A percentile compares a stretch with the other conserved stretches of the same genome.
These are phyloP conservation scores for Girardia tigrina DNA, from an alignment of 2,888 invertebrate genomes.

Conservation along the genomic window DNA sequence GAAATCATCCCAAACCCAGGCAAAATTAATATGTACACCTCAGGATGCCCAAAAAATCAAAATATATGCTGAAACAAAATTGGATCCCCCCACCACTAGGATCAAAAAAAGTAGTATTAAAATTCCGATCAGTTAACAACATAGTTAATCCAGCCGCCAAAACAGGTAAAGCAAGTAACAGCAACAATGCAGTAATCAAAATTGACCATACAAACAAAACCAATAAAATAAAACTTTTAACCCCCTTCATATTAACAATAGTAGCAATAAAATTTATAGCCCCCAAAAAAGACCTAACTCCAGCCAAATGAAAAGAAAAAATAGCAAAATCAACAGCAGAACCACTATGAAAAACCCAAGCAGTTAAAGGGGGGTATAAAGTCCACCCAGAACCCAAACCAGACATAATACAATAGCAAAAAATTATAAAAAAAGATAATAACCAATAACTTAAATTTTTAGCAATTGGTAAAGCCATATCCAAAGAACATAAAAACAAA, in stretches of 20 bases:
- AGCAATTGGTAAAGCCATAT: conserved; percentile 69
- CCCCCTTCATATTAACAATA: conserved; percentile 62
- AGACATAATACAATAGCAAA: conserved; percentile 59
- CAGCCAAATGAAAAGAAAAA: conserved; percentile 64
- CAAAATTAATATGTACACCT: conserved; percentile 72
- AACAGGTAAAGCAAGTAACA: conserved; percentile 60
- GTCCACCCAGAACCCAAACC: conserved; percentile 68
- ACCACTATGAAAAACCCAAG: conserved; percentile 58
- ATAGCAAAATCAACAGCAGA: conserved; percentile 63
- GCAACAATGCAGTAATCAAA: conserved; percentile 57
- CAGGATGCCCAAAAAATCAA: conserved; percentile 74
- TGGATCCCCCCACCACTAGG: conserved; percentile 65
- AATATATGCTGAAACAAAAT: conserved; percentile 69
- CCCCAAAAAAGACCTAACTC: conserved; percentile 59
- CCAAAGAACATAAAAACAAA: conserved; percentile 63
- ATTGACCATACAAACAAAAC: conserved; percentile 65
- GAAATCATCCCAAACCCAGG: conserved; percentile 70
- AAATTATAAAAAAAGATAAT: conserved; percentile 59
- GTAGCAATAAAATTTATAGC: conserved; percentile 68
- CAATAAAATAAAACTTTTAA: conserved; percentile 58
- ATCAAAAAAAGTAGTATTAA: conserved; percentile 69
- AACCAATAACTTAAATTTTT: conserved; percentile 73
- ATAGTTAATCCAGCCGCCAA: conserved; percentile 68
- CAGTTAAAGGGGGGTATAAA: conserved; percentile 61
- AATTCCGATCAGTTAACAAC: conserved; percentile 64